These are phyloP conservation scores for Odontesthes bonariensis DNA, from an alignment of 2,113 vertebrate species.

Conservation along the genomic window DNA sequence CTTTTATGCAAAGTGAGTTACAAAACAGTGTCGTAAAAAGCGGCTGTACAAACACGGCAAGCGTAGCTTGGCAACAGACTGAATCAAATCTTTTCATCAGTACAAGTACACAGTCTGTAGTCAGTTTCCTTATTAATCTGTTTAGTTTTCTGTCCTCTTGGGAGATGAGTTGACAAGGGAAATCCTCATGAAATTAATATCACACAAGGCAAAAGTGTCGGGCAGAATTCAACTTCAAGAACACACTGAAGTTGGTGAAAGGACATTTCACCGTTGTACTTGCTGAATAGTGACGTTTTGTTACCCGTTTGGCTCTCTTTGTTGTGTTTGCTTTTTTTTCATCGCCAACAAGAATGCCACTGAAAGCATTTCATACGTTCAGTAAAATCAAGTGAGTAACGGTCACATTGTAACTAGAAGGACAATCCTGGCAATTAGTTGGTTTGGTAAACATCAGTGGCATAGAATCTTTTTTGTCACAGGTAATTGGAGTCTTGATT, in stretches of 20 bases:
- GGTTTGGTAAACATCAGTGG: conserved; percentile 47
- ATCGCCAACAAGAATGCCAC: conserved; percentile 22
- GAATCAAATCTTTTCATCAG: conserved; percentile 25
- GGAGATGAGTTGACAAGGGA: conserved; percentile 22
- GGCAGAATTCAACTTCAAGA: background rate
- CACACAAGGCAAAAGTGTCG: conserved; percentile 16
- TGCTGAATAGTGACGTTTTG: conserved; percentile 23
- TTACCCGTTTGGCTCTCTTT: conserved; percentile 21
- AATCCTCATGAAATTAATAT: conserved; percentile 29
- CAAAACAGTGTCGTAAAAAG: conserved; percentile 51
- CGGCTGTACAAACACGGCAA: conserved; percentile 32
- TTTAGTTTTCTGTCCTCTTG: conserved; percentile 19
- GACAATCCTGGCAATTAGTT: conserved; percentile 19
- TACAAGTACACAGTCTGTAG: background rate
- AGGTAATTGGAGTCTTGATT: conserved; percentile 59
- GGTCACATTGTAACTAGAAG: conserved; percentile 29
- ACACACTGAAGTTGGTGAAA: conserved; percentile 2
- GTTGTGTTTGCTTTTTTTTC: conserved; percentile 35
- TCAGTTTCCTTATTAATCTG: conserved; percentile 28
- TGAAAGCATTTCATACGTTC: conserved; percentile 18
- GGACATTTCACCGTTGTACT: conserved; percentile 31
- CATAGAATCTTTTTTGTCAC: conserved; percentile 34
- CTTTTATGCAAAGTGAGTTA: conserved; percentile 65
- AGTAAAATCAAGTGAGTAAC: conserved; percentile 53
- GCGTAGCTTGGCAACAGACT: conserved; percentile 40